Evolutionary conservation across 2,888 invertebrate species (phyloP).

Genomic region (Palloptera scutellata): DNA sequence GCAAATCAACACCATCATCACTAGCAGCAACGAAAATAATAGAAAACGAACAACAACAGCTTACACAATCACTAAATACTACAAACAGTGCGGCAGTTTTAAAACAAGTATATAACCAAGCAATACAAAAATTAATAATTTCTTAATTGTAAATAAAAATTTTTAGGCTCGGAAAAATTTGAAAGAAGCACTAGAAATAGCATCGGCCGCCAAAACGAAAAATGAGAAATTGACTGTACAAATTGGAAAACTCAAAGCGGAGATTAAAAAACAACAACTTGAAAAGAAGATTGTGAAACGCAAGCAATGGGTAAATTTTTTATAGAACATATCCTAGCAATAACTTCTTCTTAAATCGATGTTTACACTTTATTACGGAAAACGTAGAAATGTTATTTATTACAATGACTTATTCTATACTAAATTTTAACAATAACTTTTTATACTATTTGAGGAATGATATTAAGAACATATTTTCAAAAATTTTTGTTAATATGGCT

Average conservation of each 20-base stretch:
- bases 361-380: too few species aligned
- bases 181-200: constrained; percentile 37
- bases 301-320: constrained; percentile 51
- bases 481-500: too few species aligned
- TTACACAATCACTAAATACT: constrained; percentile 27
- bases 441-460: too few species aligned
- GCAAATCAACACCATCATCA: too few species aligned
- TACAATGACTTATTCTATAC: too few species aligned
- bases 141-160: too few species aligned
- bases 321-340: neutral
- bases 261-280: constrained; percentile 43
- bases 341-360: too few species aligned
- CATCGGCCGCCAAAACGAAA: constrained; percentile 41
- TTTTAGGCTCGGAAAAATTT: constrained; percentile 37
- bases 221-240: constrained; percentile 40
- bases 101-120: neutral
- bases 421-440: too few species aligned
- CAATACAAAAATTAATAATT: too few species aligned
- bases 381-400: too few species aligned
- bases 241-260: constrained; percentile 41
- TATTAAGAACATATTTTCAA: too few species aligned
- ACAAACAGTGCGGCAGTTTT: constrained; percentile 9
- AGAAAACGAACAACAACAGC: neutral
- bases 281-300: constrained; percentile 49
- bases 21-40: too few species aligned